A percentile compares a stretch with the other conserved stretches of the same genome.
These are phyloP conservation scores for Porites evermanni DNA, from an alignment of 92 coral and sea anemone species.

Conservation along the genomic window DNA sequence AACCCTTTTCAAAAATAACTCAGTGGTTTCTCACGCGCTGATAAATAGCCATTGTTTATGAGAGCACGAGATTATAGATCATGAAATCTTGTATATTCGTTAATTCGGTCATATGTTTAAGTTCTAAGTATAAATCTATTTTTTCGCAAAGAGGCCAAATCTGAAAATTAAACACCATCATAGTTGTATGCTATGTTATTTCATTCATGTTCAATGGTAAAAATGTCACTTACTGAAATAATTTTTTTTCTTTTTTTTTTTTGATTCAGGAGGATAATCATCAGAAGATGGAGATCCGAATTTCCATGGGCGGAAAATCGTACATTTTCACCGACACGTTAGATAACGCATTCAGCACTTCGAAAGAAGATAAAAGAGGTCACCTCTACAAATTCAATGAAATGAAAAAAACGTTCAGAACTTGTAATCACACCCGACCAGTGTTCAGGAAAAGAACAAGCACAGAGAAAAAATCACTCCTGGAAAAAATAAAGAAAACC, in stretches of 20 bases:
- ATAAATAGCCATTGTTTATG: too few species aligned
- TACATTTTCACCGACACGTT: conserved; percentile 78
- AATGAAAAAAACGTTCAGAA: conserved; percentile 57
- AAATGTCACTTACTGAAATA: neutral
- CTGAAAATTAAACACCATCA: too few species aligned
- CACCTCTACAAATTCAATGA: conserved; percentile 49
- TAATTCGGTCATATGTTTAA: too few species aligned
- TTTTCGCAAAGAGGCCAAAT: too few species aligned
- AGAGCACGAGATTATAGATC: too few species aligned
- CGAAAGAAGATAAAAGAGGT: conserved; percentile 46
- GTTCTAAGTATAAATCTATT: too few species aligned
- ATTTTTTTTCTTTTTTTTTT: neutral
- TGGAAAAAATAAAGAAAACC: conserved; percentile 57
- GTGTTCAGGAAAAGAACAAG: conserved; percentile 47
- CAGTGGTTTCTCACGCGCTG: too few species aligned
- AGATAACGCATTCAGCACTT: conserved; percentile 35
- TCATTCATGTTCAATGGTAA: too few species aligned
- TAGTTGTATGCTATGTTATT: too few species aligned
- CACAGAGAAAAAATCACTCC: conserved; percentile 25
- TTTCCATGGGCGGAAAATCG: conserved; percentile 80
- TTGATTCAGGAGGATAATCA: conserved; percentile 39
- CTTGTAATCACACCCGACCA: conserved; percentile 79
- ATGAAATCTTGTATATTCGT: too few species aligned
- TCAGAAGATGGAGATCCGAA: conserved; percentile 77
- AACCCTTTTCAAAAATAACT: too few species aligned